phyloP scores from a whole-genome alignment of 2,113 vertebrate species.

The Pangasianodon gigas region DNA sequence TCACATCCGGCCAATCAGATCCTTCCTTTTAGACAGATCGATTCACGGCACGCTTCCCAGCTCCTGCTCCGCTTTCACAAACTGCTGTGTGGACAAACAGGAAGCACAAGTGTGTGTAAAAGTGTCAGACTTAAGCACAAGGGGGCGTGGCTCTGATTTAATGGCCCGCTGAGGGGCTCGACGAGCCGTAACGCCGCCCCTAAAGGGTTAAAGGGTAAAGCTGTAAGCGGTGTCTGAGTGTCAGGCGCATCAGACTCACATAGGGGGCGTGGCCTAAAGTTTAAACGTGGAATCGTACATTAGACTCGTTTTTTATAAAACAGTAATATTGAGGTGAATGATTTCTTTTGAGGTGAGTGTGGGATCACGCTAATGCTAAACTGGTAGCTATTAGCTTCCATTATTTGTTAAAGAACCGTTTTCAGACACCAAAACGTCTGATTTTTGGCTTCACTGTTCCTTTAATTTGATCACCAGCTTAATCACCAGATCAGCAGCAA shows the following conservation, averaged over 20 bases:
- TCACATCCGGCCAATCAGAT: conserved; percentile 33
- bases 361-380: background rate
- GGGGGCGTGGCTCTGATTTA: background rate
- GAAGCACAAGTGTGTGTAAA: background rate
- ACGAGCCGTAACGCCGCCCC: background rate
- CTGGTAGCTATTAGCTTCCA: background rate
- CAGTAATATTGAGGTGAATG: background rate
- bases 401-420: background rate
- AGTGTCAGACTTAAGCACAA: background rate
- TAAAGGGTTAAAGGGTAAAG: too few species aligned
- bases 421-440: background rate
- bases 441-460: background rate
- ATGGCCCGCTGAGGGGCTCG: background rate
- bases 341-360: background rate
- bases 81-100: conserved; percentile 7
- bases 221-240: background rate
- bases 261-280: background rate
- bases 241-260: background rate
- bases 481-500: background rate
- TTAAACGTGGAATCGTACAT: background rate
- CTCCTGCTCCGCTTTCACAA: background rate
- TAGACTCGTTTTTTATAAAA: background rate
- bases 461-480: too few species aligned
- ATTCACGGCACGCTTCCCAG: conserved; percentile 19
- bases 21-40: conserved; percentile 51